phyloP scores from a whole-genome alignment of 2,797 vertebrate genomes.

The Helicolenus hilgendorfi region DNA sequence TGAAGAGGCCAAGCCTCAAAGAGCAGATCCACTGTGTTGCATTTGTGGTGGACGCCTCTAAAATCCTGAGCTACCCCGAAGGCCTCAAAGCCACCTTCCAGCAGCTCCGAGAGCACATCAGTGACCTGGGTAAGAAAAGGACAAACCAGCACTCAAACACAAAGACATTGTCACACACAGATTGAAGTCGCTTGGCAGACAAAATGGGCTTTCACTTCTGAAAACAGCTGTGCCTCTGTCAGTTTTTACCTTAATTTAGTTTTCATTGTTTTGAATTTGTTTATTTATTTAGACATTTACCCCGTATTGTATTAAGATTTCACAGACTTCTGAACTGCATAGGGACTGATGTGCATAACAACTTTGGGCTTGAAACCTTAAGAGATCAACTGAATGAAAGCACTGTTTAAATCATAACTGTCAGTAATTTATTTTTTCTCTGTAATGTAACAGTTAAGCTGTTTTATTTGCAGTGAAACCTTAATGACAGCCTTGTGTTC shows the following conservation, averaged over 20 bases:
- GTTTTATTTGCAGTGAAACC: background rate
- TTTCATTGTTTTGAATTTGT: background rate
- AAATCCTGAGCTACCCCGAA: slow-evolving; percentile 67
- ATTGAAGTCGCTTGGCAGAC: background rate
- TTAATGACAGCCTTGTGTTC: background rate
- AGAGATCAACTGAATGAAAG: background rate
- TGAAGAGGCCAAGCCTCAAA: slow-evolving; percentile 68
- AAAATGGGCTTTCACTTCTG: background rate
- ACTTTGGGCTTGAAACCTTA: background rate
- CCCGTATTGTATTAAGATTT: background rate
- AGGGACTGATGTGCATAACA: background rate
- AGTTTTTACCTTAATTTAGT: background rate
- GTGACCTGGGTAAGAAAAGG: slow-evolving; percentile 81
- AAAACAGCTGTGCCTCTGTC: background rate
- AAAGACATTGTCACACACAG: background rate
- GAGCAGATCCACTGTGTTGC: slow-evolving; percentile 87
- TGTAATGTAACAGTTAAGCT: background rate
- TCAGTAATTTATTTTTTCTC: background rate
- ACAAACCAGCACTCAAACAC: background rate
- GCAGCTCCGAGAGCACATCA: slow-evolving; percentile 83
- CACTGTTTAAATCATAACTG: background rate
- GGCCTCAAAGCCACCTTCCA: slow-evolving; percentile 67
- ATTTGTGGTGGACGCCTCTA: slow-evolving; percentile 82
- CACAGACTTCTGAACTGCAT: background rate
- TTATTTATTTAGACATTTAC: background rate